Conservation (phyloP, 2,888 invertebrate species). For the Sphinx pinastri region DNA sequence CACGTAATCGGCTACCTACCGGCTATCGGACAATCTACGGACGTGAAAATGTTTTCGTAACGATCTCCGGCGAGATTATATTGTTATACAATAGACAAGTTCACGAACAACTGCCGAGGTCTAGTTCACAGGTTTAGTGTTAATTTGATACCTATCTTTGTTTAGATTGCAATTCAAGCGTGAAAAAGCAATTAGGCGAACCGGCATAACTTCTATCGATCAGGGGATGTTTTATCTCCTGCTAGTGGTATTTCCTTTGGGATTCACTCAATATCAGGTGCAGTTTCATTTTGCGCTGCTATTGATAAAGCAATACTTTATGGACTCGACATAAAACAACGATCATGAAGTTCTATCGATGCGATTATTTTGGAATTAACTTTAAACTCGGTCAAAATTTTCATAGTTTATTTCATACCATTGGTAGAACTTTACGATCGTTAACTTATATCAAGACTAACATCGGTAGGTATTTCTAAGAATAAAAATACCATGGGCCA, state of each 20-base stretch:
- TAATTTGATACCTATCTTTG: background rate
- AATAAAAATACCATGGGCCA: too few relatives aligned
- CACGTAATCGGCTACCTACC: conserved; percentile 43
- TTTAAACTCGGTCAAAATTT: background rate
- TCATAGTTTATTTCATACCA: background rate
- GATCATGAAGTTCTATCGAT: too few relatives aligned
- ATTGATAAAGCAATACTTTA: too few relatives aligned
- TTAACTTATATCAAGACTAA: too few relatives aligned
- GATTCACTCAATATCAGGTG: too few relatives aligned
- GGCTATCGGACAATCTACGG: conserved; percentile 51
- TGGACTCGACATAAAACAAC: too few relatives aligned
- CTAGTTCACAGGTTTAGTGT: conserved; percentile 14
- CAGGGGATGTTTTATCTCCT: too few relatives aligned
- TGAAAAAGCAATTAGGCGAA: too few relatives aligned
- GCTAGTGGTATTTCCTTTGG: too few relatives aligned
- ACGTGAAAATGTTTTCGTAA: conserved; percentile 64
- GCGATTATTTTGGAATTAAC: background rate
- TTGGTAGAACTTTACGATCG: background rate
- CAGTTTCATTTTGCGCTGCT: too few relatives aligned
- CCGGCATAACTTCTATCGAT: too few relatives aligned
- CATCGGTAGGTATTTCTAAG: too few relatives aligned
- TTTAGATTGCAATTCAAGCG: background rate
- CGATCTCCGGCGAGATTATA: conserved; percentile 54
- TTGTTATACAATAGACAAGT: conserved; percentile 57
- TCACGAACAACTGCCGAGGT: conserved; percentile 31